Evolutionary conservation across 2,113 vertebrate species (phyloP).

Genomic region (Ifrita kowaldi): DNA sequence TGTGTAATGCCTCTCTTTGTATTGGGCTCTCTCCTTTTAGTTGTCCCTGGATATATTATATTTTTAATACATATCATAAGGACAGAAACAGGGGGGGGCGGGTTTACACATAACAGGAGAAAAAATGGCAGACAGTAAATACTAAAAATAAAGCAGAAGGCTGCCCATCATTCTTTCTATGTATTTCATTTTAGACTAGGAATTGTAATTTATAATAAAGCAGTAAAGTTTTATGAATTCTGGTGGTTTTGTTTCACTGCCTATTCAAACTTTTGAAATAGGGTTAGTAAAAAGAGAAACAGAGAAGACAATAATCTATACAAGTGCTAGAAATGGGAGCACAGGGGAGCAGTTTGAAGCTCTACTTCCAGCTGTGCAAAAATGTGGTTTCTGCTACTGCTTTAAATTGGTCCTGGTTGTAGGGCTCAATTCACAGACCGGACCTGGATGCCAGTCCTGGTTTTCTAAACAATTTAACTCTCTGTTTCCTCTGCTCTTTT

Average conservation of each 20-base stretch:
- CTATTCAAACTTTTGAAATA: neutral
- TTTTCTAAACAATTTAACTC: neutral
- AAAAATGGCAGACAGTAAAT: neutral
- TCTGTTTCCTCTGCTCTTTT: neutral
- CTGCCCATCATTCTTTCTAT: neutral
- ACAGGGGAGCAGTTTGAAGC: neutral
- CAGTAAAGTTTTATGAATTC: slow-evolving; percentile 2
- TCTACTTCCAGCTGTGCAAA: neutral
- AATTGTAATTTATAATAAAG: neutral
- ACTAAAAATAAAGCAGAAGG: neutral
- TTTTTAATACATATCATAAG: neutral
- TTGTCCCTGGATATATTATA: neutral
- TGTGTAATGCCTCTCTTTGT: neutral
- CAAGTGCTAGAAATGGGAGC: neutral
- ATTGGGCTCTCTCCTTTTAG: neutral
- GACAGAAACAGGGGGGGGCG: accelerated
- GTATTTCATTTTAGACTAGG: neutral
- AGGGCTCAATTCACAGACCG: neutral
- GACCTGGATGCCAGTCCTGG: neutral
- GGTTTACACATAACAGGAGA: neutral
- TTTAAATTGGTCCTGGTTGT: neutral
- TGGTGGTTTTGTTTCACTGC: neutral
- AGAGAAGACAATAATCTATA: neutral
- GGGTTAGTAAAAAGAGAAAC: neutral
- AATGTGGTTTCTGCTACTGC: neutral